Evolutionary conservation across 2,888 invertebrate species (phyloP), one percentile per base, ranked within the genome.

Genomic region (Salticus scenicus): DNA sequence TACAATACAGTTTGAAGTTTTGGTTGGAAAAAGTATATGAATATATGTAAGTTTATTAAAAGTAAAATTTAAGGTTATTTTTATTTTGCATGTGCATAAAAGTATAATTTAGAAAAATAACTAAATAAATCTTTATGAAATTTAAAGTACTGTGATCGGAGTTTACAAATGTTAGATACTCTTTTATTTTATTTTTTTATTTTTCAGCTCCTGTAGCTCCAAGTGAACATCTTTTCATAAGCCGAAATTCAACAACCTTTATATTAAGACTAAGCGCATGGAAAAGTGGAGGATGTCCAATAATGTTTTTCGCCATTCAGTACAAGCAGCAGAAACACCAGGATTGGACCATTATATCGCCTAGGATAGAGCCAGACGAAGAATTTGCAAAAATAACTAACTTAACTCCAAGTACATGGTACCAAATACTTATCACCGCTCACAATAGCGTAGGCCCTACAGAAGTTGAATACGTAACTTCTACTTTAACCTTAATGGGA

Each of bases 381-480:
- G 84, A 87, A 20, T 74, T 74, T 33, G 87, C 89, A 12, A 79
- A 87, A 47, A 88, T 90, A 20, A 81, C 88, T n/a, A 89, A 91
- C 80, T 92, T 98, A 89, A 97, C 96, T 90, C 97, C 98, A 0
- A 98, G 97, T 27, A 96, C 95, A 12, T 97, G 98, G 97, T 98
- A 98, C 91, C 95, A 96, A 89, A 93, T 98, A 88, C 94, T 96
- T 87, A 96, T 98, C 37, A 97, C 97, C 0, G 92, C 92, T 7
- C 91, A 92, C 89, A 98, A 98, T 91, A 97, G 97, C 90, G 98
- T 98, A 86, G 98, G 98, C 71, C 97, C 97, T 90, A 96, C 96
- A 51, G 97, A 97, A 72, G 97, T 97, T 85, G 96, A 97, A 92
- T 97, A 97, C 90, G 97, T 97, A 92, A 97, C 98, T 91, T 97